Evolutionary conservation across 2,888 invertebrate genomes (phyloP).

Genomic region (Branchinecta sandiegonensis): DNA sequence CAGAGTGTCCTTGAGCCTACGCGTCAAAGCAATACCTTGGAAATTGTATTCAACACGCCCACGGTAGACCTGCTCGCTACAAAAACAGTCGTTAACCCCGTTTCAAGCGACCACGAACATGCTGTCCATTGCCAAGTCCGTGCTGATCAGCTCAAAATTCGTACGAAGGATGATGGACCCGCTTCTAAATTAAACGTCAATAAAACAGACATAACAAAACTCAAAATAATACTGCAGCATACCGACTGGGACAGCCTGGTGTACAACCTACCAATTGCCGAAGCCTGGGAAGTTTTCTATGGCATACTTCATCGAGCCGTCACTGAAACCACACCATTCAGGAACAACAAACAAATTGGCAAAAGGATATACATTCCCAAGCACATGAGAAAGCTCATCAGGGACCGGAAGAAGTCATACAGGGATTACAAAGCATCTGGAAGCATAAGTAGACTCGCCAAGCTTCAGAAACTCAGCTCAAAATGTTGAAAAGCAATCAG

Average conservation of each 20-base stretch:
- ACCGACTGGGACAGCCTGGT: not conserved
- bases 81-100: too few relatives aligned
- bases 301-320: not conserved
- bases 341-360: too few relatives aligned
- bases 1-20: slow-evolving; percentile 14
- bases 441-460: slow-evolving; percentile 14
- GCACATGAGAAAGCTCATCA: not conserved
- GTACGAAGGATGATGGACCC: too few relatives aligned
- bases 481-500: slow-evolving; percentile 5
- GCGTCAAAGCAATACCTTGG: slow-evolving; percentile 8
- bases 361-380: too few relatives aligned
- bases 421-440: slow-evolving; percentile 11
- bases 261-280: slow-evolving; percentile 14
- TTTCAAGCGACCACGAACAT: too few relatives aligned
- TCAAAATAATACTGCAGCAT: not conserved
- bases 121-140: too few relatives aligned
- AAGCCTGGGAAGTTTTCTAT: slow-evolving; percentile 9
- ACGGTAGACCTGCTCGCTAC: too few relatives aligned
- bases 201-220: too few relatives aligned
- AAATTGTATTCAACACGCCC: not conserved
- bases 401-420: slow-evolving; percentile 14
- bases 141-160: too few relatives aligned
- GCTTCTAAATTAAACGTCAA: too few relatives aligned
- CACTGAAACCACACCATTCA: too few relatives aligned
- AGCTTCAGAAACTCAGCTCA: slow-evolving; percentile 14